These are phyloP conservation scores for Agonopterix subpropinquella DNA, from an alignment of 2,888 invertebrate species.

Conservation along the genomic window DNA sequence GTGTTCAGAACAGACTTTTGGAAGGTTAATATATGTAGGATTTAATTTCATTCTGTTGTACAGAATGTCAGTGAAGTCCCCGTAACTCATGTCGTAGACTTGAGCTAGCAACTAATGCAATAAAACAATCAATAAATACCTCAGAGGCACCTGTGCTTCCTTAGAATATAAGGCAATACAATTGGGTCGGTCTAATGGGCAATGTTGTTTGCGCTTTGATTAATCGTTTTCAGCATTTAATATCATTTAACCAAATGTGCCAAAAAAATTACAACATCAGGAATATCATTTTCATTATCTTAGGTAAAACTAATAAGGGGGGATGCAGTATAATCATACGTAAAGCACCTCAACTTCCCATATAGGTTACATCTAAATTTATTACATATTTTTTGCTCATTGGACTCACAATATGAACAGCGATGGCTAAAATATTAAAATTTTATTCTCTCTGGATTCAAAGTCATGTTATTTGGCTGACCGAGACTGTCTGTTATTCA, in stretches of 20 bases:
- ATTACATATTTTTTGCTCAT: slow-evolving; percentile 24
- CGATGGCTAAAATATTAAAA: not conserved
- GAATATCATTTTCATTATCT: not conserved
- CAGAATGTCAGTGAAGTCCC: slow-evolving; percentile 32
- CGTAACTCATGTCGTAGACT: slow-evolving; percentile 24
- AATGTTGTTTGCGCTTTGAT: slow-evolving; percentile 23
- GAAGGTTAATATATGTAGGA: slow-evolving; percentile 31
- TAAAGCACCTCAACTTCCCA: not conserved
- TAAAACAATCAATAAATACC: slow-evolving; percentile 49
- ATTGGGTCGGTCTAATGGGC: slow-evolving; percentile 42
- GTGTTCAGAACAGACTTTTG: slow-evolving; percentile 41
- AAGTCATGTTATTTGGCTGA: slow-evolving; percentile 15
- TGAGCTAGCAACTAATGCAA: slow-evolving; percentile 42
- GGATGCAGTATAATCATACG: not conserved
- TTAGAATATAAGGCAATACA: slow-evolving; percentile 48
- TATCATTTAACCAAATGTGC: slow-evolving; percentile 49
- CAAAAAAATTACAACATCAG: slow-evolving; percentile 35
- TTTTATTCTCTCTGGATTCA: slow-evolving; percentile 10
- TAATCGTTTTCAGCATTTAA: slow-evolving; percentile 27
- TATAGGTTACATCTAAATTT: not conserved
- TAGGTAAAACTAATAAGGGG: no score
- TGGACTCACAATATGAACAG: slow-evolving; percentile 12
- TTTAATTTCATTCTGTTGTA: slow-evolving; percentile 35
- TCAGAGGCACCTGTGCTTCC: slow-evolving; percentile 63
- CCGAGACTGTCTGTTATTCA: no score